Conservation (phyloP, 2,888 invertebrate species). For the Rhyacophila evoluta region DNA sequence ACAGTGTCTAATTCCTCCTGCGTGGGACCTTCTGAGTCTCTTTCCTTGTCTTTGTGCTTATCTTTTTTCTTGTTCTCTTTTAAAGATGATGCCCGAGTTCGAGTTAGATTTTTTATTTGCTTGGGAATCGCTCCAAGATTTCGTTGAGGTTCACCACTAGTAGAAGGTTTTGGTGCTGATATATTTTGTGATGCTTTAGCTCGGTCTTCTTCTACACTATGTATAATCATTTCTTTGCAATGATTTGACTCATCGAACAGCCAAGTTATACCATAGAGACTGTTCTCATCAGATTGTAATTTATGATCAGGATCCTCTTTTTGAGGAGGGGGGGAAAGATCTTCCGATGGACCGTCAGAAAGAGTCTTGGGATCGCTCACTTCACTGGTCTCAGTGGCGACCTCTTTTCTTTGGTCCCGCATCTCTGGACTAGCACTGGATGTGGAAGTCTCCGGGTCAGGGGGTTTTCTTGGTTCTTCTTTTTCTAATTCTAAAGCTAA, state of each 20-base stretch:
- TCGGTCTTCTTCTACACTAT: slow-evolving; percentile 52
- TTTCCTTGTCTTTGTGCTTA: slow-evolving; percentile 60
- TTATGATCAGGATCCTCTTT: slow-evolving; percentile 49
- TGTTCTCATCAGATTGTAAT: slow-evolving; percentile 62
- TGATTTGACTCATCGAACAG: slow-evolving; percentile 64
- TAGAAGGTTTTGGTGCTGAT: slow-evolving; percentile 63
- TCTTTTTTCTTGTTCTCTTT: slow-evolving; percentile 70
- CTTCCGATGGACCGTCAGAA: slow-evolving; percentile 57
- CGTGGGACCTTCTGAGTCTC: slow-evolving; percentile 61
- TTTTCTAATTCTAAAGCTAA: slow-evolving; percentile 39
- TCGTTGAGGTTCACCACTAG: slow-evolving; percentile 66
- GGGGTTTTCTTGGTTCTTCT: slow-evolving; percentile 57
- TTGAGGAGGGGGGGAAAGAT: slow-evolving; percentile 42
- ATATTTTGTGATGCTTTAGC: slow-evolving; percentile 56
- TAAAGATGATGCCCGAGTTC: slow-evolving; percentile 71
- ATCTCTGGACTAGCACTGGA: slow-evolving; percentile 72
- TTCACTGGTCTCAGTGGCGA: slow-evolving; percentile 52
- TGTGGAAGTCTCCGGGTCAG: slow-evolving; percentile 70
- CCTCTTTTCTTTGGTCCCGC: slow-evolving; percentile 60
- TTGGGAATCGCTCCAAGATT: slow-evolving; percentile 81
- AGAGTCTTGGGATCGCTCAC: slow-evolving; percentile 62
- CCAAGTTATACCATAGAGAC: slow-evolving; percentile 68
- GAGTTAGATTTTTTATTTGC: slow-evolving; percentile 71
- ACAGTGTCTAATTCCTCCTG: slow-evolving; percentile 67
- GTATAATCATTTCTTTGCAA: slow-evolving; percentile 59